A percentile compares a stretch with the other conserved stretches of the same genome.
Conservation (phyloP, 2,113 vertebrate genomes). For the Melanotaenia duboulayi region DNA sequence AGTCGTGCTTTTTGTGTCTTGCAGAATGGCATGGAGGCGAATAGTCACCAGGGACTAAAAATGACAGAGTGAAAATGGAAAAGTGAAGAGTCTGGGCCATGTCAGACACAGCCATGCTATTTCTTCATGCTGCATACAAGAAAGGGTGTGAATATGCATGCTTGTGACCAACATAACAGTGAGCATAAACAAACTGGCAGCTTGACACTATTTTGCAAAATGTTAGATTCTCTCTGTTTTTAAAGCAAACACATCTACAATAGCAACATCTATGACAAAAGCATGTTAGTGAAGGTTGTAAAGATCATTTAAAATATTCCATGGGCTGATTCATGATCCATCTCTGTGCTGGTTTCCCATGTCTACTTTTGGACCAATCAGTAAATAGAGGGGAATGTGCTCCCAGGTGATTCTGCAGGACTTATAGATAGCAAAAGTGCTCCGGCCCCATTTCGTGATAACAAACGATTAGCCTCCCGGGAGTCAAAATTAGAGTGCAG, state of each 20-base stretch:
- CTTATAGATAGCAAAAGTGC: conserved; percentile 42
- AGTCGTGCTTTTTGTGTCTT: conserved; percentile 49
- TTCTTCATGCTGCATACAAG: conserved; percentile 25
- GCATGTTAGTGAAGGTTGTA: conserved; percentile 55
- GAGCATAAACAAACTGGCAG: conserved; percentile 21
- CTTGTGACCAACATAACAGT: conserved; percentile 40
- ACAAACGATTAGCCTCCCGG: conserved; percentile 38
- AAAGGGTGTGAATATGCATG: conserved; percentile 47
- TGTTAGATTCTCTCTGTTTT: conserved; percentile 34
- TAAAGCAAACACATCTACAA: conserved; percentile 23
- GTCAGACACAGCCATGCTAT: conserved; percentile 54
- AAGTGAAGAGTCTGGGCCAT: conserved; percentile 51
- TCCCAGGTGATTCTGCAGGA: conserved; percentile 55
- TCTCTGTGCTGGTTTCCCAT: conserved; percentile 41
- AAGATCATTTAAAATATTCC: conserved; percentile 62
- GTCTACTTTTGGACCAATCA: conserved; percentile 63
- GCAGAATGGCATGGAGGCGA: conserved; percentile 45
- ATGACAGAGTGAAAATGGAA: conserved; percentile 43
- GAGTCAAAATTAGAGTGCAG: conserved; percentile 27
- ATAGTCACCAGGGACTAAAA: conserved; percentile 32
- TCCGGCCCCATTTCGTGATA: conserved; percentile 40
- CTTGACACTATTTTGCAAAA: conserved; percentile 29
- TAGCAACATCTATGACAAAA: conserved; percentile 51
- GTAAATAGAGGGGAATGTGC: conserved; percentile 53
- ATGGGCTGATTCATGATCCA: conserved; percentile 54